Conservation (phyloP, 2,888 invertebrate genomes). For the Emesis furor region DNA sequence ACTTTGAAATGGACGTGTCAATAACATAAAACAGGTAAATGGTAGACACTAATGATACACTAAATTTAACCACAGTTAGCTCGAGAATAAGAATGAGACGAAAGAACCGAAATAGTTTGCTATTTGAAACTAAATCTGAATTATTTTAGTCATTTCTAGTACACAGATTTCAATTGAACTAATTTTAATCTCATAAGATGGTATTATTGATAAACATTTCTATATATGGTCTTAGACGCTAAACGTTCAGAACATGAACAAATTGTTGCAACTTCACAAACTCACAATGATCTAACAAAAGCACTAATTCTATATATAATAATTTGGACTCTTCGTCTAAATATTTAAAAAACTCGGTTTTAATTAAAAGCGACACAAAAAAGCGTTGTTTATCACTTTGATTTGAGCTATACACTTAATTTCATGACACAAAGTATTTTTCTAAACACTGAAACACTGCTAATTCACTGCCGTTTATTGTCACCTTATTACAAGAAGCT, state of each 20-base stretch:
- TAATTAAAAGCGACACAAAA: not conserved
- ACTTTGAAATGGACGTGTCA: constrained; percentile 82
- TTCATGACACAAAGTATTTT: not conserved
- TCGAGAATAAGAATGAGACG: constrained; percentile 23
- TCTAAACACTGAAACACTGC: not conserved
- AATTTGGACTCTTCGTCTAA: not conserved
- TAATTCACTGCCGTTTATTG: not conserved
- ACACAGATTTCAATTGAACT: not conserved
- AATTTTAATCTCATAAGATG: constrained; percentile 37
- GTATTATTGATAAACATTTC: constrained; percentile 84
- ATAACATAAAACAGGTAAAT: constrained; percentile 84
- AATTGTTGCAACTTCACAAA: not conserved
- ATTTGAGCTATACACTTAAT: constrained; percentile 8
- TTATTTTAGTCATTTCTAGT: not conserved
- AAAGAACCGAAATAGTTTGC: not conserved
- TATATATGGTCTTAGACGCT: constrained; percentile 78
- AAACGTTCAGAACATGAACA: not conserved
- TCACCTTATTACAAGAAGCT: not conserved
- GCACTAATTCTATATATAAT: not conserved
- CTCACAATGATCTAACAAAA: not conserved
- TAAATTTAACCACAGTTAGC: constrained; percentile 81
- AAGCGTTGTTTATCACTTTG: constrained; percentile 6
- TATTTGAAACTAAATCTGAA: not conserved
- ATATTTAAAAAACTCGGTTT: not conserved
- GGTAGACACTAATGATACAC: constrained; percentile 86